A percentile compares a stretch with the other conserved stretches of the same genome.
Evolutionary conservation across 2,888 invertebrate species (phyloP).

Genomic region (Mamestra brassicae): DNA sequence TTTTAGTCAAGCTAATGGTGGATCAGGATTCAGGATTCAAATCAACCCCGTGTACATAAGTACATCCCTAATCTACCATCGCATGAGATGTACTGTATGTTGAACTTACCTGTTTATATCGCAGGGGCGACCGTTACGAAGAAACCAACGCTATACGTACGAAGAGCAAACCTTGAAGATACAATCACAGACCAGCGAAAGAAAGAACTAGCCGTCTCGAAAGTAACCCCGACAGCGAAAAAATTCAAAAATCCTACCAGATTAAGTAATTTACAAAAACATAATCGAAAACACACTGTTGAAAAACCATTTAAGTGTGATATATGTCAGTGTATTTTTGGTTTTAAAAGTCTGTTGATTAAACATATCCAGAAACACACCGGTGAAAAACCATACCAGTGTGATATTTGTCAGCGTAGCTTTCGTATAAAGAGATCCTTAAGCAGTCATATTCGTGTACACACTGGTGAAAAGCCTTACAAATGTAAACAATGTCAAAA

Average conservation of each 20-base stretch:
- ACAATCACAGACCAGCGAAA: background rate
- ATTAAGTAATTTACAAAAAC: too few relatives aligned
- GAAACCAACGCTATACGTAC: background rate
- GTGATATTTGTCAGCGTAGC: conserved; percentile 18
- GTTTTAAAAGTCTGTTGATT: background rate
- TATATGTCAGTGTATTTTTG: conserved; percentile 14
- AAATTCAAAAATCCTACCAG: too few relatives aligned
- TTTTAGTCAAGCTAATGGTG: too few relatives aligned
- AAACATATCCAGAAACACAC: background rate
- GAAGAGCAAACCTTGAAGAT: background rate
- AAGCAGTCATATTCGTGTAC: conserved; percentile 12
- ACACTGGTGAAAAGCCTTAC: conserved; percentile 34
- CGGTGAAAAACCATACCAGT: conserved; percentile 17
- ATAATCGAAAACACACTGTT: too few relatives aligned
- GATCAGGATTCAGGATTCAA: too few relatives aligned
- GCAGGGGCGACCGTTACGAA: background rate
- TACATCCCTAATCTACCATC: background rate
- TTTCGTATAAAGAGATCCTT: conserved; percentile 13
- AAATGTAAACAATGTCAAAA: conserved; percentile 20
- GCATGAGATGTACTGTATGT: background rate
- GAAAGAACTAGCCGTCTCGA: background rate
- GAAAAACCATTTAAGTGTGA: conserved; percentile 13
- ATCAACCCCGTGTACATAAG: too few relatives aligned
- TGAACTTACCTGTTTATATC: background rate
- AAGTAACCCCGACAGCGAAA: background rate